Base-by-base conservation (phyloP, 2,113 vertebrate genomes). In the Ploceus nigricollis region DNA sequence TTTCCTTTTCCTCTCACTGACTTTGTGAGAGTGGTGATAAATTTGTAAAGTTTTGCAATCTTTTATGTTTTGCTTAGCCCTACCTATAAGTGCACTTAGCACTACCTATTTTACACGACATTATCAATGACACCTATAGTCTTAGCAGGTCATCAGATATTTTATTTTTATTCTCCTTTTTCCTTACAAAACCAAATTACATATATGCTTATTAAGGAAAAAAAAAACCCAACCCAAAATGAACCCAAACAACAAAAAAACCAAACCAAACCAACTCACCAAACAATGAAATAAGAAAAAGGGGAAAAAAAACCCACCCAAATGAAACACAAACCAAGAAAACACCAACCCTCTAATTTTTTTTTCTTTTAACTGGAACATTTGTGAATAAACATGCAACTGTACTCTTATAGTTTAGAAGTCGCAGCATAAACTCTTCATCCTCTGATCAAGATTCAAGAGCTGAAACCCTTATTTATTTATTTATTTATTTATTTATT, bases 221-320 rank as follows among this genome's bases (percentile, higher is more conserved):
- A 23, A 42, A 28, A 63, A 13, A 9, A 20, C 13, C 40, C 28
- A n/a, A 30, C 6, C 18, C 53, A 54, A 54, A 27, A 65, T 56
- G 20, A 45, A 9, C 7, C 19, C 33, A 57, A 57, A 35, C 11
- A n/a, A 20, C 15, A n/a, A 58, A 12, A 33, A 37, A 68, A n/a
- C 0, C 10, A 10, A 57, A 51, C 3, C 4, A 47, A 33, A 9
- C 0, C 10, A 70, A 39, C 8, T 28, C n/a, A 53, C 1, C 7
- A 61, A 42, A 1, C 3, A 68, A 73, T 22, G 15, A 56, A 66
- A 69, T 47, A 73, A 39, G 12, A 63, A 66, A 54, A 31, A 9
- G 9, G 27, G 4, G 8, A 27, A n/a, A 42, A 11, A 23, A 47
- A 1, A 0, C 1, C 2, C 9, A 5, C 47, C 13, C 45, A 47